A percentile compares a stretch with the other conserved stretches of the same genome.
These are phyloP conservation scores for Neoitamus cyanurus DNA, from an alignment of 2,888 invertebrate species.

Conservation along the genomic window DNA sequence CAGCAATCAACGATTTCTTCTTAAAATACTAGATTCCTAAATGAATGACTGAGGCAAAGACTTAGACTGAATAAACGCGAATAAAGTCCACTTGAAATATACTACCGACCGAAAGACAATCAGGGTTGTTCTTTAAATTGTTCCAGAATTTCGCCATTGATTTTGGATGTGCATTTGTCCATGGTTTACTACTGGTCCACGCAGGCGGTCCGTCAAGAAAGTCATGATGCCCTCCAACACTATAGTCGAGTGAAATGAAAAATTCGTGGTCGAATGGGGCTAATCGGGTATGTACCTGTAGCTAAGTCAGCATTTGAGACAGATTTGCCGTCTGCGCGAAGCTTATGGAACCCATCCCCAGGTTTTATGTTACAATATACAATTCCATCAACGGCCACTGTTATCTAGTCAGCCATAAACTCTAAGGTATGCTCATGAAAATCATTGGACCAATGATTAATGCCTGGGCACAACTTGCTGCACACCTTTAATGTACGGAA, in stretches of 20 bases:
- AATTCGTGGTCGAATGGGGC: conserved; percentile 83
- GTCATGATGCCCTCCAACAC: conserved; percentile 79
- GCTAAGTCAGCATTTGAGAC: conserved; percentile 62
- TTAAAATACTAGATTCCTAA: no score
- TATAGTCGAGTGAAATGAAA: conserved; percentile 81
- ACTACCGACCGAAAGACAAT: conserved; percentile 71
- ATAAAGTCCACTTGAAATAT: conserved; percentile 62
- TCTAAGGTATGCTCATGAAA: conserved; percentile 77
- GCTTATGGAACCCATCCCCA: conserved; percentile 55
- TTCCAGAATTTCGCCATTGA: conserved; percentile 78
- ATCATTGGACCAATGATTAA: conserved; percentile 65
- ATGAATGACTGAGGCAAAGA: no score
- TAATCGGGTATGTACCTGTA: conserved; percentile 64
- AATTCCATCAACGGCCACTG: conserved; percentile 68
- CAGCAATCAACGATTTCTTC: no score
- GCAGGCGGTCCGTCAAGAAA: conserved; percentile 71
- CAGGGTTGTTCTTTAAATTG: conserved; percentile 71
- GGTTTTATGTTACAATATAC: conserved; percentile 68
- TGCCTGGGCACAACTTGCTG: conserved; percentile 45
- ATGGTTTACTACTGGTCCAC: conserved; percentile 73
- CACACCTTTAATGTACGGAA: conserved; percentile 59
- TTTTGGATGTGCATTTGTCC: conserved; percentile 75
- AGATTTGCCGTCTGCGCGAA: conserved; percentile 48
- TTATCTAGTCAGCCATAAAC: conserved; percentile 69
- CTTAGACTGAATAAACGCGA: conserved; percentile 59